Evolutionary conservation across 2,113 vertebrate species (phyloP).

Genomic region (Psilopsiagon aurifrons): DNA sequence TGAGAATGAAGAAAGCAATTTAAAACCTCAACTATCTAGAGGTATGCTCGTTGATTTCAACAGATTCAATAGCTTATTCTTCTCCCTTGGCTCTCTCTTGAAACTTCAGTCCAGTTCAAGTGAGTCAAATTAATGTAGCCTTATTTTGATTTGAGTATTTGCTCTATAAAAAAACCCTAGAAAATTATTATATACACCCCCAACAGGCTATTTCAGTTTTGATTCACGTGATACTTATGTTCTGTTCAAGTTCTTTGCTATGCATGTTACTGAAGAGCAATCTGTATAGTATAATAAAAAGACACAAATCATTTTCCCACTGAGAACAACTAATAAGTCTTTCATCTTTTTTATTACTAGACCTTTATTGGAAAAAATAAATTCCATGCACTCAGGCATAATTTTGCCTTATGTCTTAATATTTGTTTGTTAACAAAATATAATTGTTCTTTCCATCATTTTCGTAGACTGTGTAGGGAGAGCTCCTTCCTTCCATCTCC

Average conservation of each 20-base stretch:
- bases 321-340: conserved; percentile 45
- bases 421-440: conserved; percentile 47
- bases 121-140: background rate
- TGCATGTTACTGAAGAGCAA: conserved; percentile 1
- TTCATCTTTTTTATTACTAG: conserved; percentile 48
- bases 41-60: background rate
- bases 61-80: background rate
- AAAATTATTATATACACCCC: background rate
- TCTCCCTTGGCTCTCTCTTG: background rate
- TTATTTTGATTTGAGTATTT: conserved; percentile 21
- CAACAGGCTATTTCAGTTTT: background rate
- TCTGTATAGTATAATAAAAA: conserved; percentile 16
- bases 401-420: conserved; percentile 41
- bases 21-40: background rate
- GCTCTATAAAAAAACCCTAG: background rate
- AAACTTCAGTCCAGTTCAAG: background rate
- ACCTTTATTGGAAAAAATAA: conserved; percentile 49
- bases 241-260: conserved; percentile 21
- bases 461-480: background rate
- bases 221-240: background rate
- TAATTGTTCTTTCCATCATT: conserved; percentile 38
- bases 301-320: conserved; percentile 36
- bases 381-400: conserved; percentile 21
- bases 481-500: background rate
- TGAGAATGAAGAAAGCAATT: conserved; percentile 3